These are phyloP conservation scores for Centruroides sculpturatus DNA, from an alignment of 1,140 invertebrate species.

Conservation along the genomic window DNA sequence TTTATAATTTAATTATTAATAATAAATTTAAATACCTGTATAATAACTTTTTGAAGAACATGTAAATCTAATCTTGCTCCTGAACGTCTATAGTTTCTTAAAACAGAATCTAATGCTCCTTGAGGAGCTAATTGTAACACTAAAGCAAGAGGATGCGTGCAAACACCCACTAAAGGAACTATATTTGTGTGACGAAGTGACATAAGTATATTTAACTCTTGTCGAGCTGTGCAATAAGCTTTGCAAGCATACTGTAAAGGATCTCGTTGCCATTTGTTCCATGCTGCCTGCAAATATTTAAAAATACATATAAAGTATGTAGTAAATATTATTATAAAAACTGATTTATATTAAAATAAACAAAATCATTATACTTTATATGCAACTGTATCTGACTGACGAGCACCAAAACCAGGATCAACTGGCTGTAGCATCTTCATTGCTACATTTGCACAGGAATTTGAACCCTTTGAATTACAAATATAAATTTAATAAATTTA, in stretches of 20 bases:
- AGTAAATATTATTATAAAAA: not conserved
- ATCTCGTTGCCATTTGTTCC: conserved; percentile 80
- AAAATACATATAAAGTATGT: not conserved
- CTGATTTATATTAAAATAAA: not conserved
- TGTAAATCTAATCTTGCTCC: conserved; percentile 63
- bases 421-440: conserved; percentile 93
- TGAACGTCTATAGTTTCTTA: conserved; percentile 65
- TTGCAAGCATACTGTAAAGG: conserved; percentile 79
- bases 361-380: conserved; percentile 47
- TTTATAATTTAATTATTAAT: too few species aligned
- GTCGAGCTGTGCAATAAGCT: conserved; percentile 85
- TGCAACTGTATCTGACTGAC: conserved; percentile 53
- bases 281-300: conserved; percentile 42
- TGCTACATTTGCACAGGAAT: conserved; percentile 54
- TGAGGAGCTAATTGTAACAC: conserved; percentile 80
- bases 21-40: conserved; percentile 43
- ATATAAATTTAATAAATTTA: not conserved
- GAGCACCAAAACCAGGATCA: conserved; percentile 61
- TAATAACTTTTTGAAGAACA: conserved; percentile 65
- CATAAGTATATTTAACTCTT: conserved; percentile 80
- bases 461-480: conserved; percentile 16
- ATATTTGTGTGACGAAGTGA: conserved; percentile 78
- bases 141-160: conserved; percentile 72
- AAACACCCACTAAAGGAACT: conserved; percentile 78
- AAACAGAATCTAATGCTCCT: conserved; percentile 67